Percentiles rank a stretch among this genome's conserved stretches.
Conservation (phyloP, 2,113 vertebrate species). For the Anarrhichthys ocellatus region DNA sequence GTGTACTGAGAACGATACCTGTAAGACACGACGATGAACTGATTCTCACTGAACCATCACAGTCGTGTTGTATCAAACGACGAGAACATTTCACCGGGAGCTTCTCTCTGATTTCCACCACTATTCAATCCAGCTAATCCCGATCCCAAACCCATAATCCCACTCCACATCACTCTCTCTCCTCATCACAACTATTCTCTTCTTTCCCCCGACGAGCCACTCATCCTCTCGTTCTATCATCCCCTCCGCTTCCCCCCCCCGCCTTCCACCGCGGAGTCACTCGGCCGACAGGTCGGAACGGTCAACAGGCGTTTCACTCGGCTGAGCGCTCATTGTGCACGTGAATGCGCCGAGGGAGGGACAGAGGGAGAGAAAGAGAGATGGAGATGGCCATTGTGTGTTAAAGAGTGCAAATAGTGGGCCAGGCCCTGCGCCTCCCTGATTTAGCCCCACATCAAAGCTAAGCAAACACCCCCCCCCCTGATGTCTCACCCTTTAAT, state of each 20-base stretch:
- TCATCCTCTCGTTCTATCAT: conserved; percentile 50
- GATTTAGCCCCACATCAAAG: conserved; percentile 90
- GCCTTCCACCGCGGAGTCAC: conserved; percentile 74
- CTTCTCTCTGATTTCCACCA: neutral
- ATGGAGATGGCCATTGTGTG: conserved; percentile 76
- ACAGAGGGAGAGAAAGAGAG: conserved; percentile 63
- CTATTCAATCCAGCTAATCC: conserved; percentile 38
- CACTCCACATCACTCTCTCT: conserved; percentile 60
- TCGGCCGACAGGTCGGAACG: conserved; percentile 84
- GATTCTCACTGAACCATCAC: neutral
- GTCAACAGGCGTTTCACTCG: conserved; percentile 91
- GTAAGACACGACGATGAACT: neutral
- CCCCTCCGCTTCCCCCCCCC: conserved; percentile 70
- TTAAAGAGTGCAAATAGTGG: conserved; percentile 85
- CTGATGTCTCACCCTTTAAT: conserved; percentile 63
- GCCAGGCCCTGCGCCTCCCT: conserved; percentile 65
- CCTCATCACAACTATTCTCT: conserved; percentile 29
- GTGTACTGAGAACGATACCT: neutral
- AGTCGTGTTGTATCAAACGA: neutral
- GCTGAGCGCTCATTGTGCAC: conserved; percentile 87
- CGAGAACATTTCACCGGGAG: conserved; percentile 34
- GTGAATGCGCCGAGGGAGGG: conserved; percentile 72
- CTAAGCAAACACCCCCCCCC: conserved; percentile 83
- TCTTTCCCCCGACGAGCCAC: conserved; percentile 41
- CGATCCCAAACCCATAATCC: conserved; percentile 66